phyloP scores from a whole-genome alignment of 2,888 invertebrate genomes.

The Falcaria lacertinaria region DNA sequence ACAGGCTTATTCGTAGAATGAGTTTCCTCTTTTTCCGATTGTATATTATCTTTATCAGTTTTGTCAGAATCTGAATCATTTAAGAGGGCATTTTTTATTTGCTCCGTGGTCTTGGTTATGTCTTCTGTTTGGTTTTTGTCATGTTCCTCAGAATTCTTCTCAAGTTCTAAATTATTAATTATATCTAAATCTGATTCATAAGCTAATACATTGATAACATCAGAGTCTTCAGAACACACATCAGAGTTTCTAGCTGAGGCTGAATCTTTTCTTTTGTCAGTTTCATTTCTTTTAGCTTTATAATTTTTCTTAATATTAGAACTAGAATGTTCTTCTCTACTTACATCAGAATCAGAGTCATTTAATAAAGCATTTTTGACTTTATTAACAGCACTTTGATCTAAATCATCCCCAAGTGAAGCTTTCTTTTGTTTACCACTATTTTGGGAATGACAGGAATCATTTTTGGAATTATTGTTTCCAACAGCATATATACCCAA shows the following conservation, averaged over 20 bases:
- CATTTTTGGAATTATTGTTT: slow-evolving; percentile 3
- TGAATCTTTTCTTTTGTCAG: not conserved
- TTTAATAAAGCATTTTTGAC: slow-evolving; percentile 30
- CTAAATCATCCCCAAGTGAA: not conserved
- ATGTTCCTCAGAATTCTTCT: not conserved
- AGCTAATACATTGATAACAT: not conserved
- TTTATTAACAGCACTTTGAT: slow-evolving; percentile 14
- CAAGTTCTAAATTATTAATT: no score
- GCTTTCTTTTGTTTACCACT: not conserved
- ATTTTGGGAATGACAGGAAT: not conserved
- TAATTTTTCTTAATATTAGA: slow-evolving; percentile 1
- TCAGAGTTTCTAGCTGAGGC: not conserved
- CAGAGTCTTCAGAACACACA: not conserved
- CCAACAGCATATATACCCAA: slow-evolving; percentile 6
- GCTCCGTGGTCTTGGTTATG: slow-evolving; percentile 2
- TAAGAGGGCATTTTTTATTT: slow-evolving; percentile 15
- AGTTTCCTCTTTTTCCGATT: slow-evolving; percentile 5
- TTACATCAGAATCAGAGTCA: slow-evolving; percentile 32
- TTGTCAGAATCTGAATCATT: slow-evolving; percentile 27
- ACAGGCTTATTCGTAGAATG: slow-evolving; percentile 4
- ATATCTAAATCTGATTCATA: not conserved
- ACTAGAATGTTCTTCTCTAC: not conserved
- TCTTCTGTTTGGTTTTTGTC: not conserved
- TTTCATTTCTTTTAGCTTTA: not conserved
- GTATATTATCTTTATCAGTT: slow-evolving; percentile 4